A percentile compares a stretch with the other conserved stretches of the same genome.
Conservation (phyloP, 2,797 vertebrate genomes). For the Denticeps clupeoides region DNA sequence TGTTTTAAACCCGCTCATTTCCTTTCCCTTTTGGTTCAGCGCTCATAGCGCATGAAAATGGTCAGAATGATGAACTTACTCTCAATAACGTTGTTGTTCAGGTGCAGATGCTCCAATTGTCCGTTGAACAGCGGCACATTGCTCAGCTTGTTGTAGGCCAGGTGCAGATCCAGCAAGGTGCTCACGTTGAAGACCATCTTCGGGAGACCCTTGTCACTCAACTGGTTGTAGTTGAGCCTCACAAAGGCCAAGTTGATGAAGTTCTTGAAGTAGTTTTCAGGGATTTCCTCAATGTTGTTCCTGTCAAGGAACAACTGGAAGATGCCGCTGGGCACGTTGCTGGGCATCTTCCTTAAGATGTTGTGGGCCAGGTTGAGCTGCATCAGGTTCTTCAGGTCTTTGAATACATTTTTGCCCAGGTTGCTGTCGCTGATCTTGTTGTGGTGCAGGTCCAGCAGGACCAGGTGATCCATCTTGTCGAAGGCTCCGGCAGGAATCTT, state of each 20-base stretch:
- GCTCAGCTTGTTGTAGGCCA: constrained; percentile 85
- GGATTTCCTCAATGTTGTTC: constrained; percentile 83
- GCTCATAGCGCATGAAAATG: too few species aligned
- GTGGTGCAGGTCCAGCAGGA: constrained; percentile 82
- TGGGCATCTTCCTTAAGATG: constrained; percentile 80
- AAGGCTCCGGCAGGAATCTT: constrained; percentile 78
- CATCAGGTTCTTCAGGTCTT: constrained; percentile 81
- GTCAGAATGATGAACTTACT: too few species aligned
- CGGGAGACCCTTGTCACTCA: constrained; percentile 84
- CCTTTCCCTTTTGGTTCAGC: too few species aligned
- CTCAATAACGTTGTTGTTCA: constrained; percentile 89
- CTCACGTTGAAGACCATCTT: constrained; percentile 83
- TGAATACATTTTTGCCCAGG: constrained; percentile 79
- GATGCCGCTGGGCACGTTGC: constrained; percentile 66
- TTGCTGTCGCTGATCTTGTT: constrained; percentile 78
- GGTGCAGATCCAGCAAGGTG: constrained; percentile 81
- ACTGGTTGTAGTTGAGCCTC: constrained; percentile 84
- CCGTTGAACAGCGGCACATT: constrained; percentile 71
- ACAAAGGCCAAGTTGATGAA: constrained; percentile 81
- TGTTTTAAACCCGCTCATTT: too few species aligned
- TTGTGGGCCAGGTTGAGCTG: constrained; percentile 94
- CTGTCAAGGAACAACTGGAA: constrained; percentile 89
- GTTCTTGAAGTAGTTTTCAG: constrained; percentile 74
- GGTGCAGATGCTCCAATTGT: constrained; percentile 87
- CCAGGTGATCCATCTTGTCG: constrained; percentile 75